These are phyloP conservation scores for Drosophila kuntzei DNA, from an alignment of 2,888 invertebrate genomes.

Conservation along the genomic window DNA sequence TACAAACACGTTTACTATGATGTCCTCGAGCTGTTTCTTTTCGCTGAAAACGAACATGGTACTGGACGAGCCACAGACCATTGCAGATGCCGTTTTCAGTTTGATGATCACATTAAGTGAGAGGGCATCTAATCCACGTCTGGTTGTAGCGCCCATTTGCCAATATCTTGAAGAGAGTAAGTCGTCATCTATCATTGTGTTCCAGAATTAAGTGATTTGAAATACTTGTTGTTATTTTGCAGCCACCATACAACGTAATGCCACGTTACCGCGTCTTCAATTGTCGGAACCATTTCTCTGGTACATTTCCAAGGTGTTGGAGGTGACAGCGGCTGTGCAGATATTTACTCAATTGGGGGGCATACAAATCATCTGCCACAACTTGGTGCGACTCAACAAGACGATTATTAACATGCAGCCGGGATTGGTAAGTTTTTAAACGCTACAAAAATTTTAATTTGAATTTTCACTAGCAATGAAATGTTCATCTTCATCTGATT, in stretches of 20 bases:
- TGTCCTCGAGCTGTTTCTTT: conserved; percentile 87
- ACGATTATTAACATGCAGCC: conserved; percentile 90
- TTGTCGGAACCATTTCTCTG: conserved; percentile 95
- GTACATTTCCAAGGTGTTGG: conserved; percentile 92
- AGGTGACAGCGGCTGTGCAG: conserved; percentile 90
- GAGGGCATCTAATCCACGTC: conserved; percentile 90
- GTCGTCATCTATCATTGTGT: conserved; percentile 17
- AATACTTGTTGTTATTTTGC: background rate
- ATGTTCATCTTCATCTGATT: too few species aligned
- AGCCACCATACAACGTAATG: conserved; percentile 84
- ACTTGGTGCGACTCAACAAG: conserved; percentile 91
- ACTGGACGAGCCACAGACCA: conserved; percentile 89
- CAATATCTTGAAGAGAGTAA: conserved; percentile 88
- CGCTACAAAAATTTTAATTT: too few species aligned
- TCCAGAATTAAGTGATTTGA: background rate
- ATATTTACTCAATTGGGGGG: conserved; percentile 92
- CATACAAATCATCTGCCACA: conserved; percentile 91
- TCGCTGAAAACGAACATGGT: conserved; percentile 81
- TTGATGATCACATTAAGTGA: conserved; percentile 91
- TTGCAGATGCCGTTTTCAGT: conserved; percentile 95
- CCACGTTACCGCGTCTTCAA: conserved; percentile 85
- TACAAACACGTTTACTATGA: conserved; percentile 89
- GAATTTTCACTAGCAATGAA: too few species aligned
- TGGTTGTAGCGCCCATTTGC: conserved; percentile 92
- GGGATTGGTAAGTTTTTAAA: conserved; percentile 87